Conservation (phyloP, 2,113 vertebrate species). For the Cyphomyrus discorhynchus region DNA sequence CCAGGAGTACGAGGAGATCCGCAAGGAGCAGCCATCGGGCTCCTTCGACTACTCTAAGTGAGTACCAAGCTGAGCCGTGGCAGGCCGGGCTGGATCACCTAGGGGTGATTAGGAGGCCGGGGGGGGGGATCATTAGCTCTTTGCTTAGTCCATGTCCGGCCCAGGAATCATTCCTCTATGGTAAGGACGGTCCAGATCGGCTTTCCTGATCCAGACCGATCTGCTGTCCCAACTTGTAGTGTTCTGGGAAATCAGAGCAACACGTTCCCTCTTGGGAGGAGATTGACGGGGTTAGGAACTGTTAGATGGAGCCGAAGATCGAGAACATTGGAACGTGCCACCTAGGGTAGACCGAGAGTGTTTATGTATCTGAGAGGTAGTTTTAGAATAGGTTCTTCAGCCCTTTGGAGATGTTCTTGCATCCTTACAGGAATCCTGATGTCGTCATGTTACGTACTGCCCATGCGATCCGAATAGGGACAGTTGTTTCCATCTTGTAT, state of each 20-base stretch:
- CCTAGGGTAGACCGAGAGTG: neutral
- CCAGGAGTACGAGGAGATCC: constrained; percentile 71
- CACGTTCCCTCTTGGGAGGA: neutral
- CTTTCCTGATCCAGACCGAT: neutral
- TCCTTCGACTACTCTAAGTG: constrained; percentile 70
- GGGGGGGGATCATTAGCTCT: neutral
- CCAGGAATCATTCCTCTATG: neutral
- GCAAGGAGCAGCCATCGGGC: constrained; percentile 63
- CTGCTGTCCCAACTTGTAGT: neutral
- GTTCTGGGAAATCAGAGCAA: neutral
- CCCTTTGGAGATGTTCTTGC: neutral
- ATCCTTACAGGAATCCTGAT: neutral
- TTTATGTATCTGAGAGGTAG: neutral
- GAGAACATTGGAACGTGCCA: neutral
- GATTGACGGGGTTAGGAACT: neutral
- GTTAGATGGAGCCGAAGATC: neutral
- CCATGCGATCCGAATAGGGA: neutral
- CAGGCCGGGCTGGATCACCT: neutral
- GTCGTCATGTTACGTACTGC: neutral
- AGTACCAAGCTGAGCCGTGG: neutral
- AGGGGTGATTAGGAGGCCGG: neutral
- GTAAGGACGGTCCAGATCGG: neutral
- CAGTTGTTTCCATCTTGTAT: neutral
- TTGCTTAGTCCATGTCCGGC: neutral
- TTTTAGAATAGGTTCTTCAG: neutral